phyloP scores from a whole-genome alignment of 2,797 vertebrate genomes.

The Anguilla megastoma region DNA sequence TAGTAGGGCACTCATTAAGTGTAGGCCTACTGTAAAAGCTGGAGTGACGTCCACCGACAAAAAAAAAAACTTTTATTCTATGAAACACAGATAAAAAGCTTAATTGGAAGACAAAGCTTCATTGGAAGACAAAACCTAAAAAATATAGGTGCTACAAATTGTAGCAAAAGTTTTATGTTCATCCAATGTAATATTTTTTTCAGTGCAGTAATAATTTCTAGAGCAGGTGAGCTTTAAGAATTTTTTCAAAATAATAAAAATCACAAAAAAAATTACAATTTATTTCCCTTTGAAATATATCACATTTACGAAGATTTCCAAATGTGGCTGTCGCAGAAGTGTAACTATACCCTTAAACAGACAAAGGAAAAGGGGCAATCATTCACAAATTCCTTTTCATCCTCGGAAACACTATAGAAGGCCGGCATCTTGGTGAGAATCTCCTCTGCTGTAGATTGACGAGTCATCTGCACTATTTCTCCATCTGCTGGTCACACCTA shows the following conservation, averaged over 20 bases:
- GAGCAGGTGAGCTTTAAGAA: neutral
- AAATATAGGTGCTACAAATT: no score
- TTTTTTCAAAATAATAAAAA: neutral
- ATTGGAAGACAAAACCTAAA: no score
- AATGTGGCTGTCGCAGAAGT: neutral
- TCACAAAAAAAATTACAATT: neutral
- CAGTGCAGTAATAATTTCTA: neutral
- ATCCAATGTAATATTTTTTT: no score
- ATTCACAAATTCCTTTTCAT: slow-evolving; percentile 31
- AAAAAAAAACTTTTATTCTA: neutral
- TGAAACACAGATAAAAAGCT: neutral
- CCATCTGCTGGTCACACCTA: slow-evolving; percentile 47
- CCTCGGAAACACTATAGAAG: slow-evolving; percentile 32
- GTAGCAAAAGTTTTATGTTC: no score
- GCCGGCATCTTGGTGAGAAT: slow-evolving; percentile 29
- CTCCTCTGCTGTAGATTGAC: neutral
- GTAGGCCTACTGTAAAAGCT: neutral
- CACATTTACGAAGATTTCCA: neutral
- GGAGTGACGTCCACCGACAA: neutral
- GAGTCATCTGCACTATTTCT: slow-evolving; percentile 38
- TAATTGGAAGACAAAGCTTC: no score
- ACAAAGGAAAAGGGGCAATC: slow-evolving; percentile 24
- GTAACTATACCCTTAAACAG: neutral
- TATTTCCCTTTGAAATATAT: neutral
- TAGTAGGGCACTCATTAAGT: neutral